Conservation (phyloP, 2,888 invertebrate species). For the Clunio marinus region DNA sequence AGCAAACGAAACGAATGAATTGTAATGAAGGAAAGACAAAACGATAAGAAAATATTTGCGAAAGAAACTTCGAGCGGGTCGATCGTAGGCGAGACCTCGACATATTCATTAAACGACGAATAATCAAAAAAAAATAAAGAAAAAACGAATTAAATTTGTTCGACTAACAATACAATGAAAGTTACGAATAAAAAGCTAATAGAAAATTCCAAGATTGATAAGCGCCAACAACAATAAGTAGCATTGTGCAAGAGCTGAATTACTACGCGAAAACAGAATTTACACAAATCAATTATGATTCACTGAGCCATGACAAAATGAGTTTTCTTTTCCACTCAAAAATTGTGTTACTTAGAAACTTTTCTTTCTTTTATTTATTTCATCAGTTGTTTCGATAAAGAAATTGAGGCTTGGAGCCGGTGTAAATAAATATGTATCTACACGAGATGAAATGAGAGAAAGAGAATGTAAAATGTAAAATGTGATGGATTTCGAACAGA, state of each 20-base stretch:
- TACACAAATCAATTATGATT: constrained; percentile 31
- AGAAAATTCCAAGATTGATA: neutral
- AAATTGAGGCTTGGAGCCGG: neutral
- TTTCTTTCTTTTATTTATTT: neutral
- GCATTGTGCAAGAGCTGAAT: neutral
- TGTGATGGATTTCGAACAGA: neutral
- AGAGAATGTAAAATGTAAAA: too few relatives aligned
- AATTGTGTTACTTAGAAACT: constrained; percentile 3
- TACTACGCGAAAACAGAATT: neutral
- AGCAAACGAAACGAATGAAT: constrained; percentile 25
- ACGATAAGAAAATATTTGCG: neutral
- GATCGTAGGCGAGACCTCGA: too few relatives aligned
- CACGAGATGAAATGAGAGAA: too few relatives aligned
- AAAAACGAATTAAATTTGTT: too few relatives aligned
- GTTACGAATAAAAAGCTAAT: neutral
- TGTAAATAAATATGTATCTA: too few relatives aligned
- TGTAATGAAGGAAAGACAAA: neutral
- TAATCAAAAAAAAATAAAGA: too few relatives aligned
- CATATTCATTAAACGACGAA: too few relatives aligned
- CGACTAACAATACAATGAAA: too few relatives aligned
- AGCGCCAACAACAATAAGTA: neutral
- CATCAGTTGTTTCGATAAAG: neutral
- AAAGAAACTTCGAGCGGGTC: too few relatives aligned
- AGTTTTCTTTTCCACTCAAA: neutral
- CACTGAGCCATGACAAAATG: constrained; percentile 22